These are phyloP conservation scores for Drosophila willistoni DNA, from an alignment of 1,140 invertebrate genomes.

Conservation along the genomic window DNA sequence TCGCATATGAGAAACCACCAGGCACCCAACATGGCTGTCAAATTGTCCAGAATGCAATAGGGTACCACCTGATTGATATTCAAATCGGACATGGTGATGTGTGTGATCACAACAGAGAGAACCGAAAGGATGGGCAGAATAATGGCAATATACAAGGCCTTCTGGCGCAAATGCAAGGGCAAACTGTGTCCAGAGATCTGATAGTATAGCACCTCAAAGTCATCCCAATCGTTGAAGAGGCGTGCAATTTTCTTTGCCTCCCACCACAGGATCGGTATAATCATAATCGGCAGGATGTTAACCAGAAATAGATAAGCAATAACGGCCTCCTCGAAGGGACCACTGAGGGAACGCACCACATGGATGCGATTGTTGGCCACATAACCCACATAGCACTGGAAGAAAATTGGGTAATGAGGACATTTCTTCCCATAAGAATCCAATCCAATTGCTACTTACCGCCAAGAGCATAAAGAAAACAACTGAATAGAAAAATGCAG, in stretches of 20 bases:
- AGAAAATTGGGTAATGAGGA: neutral
- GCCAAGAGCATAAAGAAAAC: constrained; percentile 84
- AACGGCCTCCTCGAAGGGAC: constrained; percentile 88
- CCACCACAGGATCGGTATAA: constrained; percentile 86
- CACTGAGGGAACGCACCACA: constrained; percentile 85
- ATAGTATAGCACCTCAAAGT: constrained; percentile 86
- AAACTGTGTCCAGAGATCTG: constrained; percentile 84
- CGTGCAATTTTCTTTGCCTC: constrained; percentile 86
- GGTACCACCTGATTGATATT: constrained; percentile 86
- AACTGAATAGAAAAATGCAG: constrained; percentile 85
- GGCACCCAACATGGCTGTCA: constrained; percentile 86
- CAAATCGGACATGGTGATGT: constrained; percentile 87
- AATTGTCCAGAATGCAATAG: constrained; percentile 87
- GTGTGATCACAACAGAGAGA: constrained; percentile 86
- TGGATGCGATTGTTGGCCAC: constrained; percentile 86
- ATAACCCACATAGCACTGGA: constrained; percentile 84
- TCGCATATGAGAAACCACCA: constrained; percentile 87
- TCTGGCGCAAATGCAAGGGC: constrained; percentile 84
- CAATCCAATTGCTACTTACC: constrained; percentile 41
- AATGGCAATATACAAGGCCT: constrained; percentile 84
- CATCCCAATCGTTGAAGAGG: constrained; percentile 86
- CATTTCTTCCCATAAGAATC: neutral
- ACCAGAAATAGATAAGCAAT: constrained; percentile 88
- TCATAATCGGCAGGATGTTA: constrained; percentile 86
- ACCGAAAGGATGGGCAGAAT: constrained; percentile 85